Percentiles rank a stretch among this genome's conserved stretches.
phyloP scores from a whole-genome alignment of 2,888 invertebrate species.

The Polydrusus tereticollis region DNA sequence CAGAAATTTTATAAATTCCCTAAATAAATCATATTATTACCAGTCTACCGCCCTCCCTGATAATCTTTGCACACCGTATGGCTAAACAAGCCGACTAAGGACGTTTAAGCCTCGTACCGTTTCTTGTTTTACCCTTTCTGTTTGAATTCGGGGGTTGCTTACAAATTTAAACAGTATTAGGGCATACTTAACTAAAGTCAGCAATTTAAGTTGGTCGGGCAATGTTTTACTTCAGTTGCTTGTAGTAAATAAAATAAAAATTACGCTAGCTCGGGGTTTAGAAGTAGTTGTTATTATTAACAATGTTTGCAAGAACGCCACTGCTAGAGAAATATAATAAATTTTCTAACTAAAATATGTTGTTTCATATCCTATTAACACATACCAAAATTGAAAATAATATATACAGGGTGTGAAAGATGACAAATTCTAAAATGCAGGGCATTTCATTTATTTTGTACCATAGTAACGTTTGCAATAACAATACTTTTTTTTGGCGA shows the following conservation, averaged over 20 bases:
- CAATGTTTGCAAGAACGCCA: no score
- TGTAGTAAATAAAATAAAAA: background rate
- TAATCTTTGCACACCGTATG: background rate
- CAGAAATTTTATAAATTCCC: background rate
- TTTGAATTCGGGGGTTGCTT: slow-evolving; percentile 13
- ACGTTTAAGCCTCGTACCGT: background rate
- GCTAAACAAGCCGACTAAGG: background rate
- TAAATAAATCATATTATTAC: background rate
- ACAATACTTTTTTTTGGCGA: no score
- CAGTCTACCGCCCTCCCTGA: background rate
- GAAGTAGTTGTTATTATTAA: no score
- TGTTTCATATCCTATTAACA: no score
- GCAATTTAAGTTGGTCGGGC: background rate
- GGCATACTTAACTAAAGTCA: slow-evolving; percentile 3
- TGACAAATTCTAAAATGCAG: no score
- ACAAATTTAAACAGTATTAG: slow-evolving; percentile 15
- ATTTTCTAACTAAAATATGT: no score
- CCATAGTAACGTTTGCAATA: no score
- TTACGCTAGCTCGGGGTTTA: no score
- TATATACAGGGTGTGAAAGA: no score
- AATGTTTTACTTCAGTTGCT: background rate
- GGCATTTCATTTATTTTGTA: no score
- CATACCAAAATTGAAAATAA: no score
- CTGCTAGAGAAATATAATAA: no score
- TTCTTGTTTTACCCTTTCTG: background rate